These are phyloP conservation scores for Falco cherrug DNA, from an alignment of 2,797 vertebrate genomes.

Conservation along the genomic window DNA sequence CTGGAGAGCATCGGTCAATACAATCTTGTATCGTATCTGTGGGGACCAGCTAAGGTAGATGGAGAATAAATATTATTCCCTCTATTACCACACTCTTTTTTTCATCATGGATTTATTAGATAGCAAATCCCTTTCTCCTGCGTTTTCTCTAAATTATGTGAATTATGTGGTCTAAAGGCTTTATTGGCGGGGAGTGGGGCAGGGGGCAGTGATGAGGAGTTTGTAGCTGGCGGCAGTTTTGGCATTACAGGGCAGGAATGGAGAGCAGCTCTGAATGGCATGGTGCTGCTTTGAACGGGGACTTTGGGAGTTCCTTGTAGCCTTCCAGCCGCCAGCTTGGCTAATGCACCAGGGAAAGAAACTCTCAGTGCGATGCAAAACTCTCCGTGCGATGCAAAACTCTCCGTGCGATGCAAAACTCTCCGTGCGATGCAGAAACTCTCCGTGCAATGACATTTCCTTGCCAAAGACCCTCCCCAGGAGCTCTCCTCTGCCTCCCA, in stretches of 20 bases:
- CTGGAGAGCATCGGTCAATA: background rate
- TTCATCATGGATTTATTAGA: accelerated
- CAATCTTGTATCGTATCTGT: too few relatives aligned
- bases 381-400: background rate
- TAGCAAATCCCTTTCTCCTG: background rate
- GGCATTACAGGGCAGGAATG: background rate
- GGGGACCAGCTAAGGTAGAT: background rate
- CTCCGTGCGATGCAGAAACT: background rate
- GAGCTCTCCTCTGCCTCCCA: background rate
- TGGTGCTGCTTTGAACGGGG: accelerated
- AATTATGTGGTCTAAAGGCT: background rate
- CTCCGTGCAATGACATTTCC: background rate
- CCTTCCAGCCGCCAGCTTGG: background rate
- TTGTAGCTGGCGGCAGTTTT: background rate
- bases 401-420: too few relatives aligned
- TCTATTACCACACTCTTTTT: background rate
- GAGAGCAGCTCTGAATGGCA: background rate
- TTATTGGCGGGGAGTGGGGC: background rate
- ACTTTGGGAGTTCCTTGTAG: background rate
- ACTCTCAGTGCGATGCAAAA: accelerated
- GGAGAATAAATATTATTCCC: background rate
- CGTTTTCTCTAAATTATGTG: accelerated
- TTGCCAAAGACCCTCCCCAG: background rate
- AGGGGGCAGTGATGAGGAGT: background rate
- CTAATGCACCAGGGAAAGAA: background rate